These are phyloP conservation scores for Aurelia aurita DNA, from an alignment of 30 jellyfish, hydroid and myxozoan genomes.

Conservation along the genomic window DNA sequence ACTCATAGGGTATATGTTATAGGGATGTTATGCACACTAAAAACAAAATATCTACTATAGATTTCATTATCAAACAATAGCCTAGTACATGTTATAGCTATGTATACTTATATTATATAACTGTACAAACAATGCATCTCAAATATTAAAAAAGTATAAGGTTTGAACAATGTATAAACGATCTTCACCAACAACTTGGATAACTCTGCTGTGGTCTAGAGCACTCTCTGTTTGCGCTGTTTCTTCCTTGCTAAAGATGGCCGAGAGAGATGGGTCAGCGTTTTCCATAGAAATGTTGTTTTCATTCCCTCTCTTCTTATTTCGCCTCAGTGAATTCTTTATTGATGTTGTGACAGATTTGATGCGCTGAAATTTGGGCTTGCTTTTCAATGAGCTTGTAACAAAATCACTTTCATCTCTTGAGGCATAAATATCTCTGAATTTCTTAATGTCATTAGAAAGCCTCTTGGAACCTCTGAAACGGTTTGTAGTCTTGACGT, in stretches of 20 bases:
- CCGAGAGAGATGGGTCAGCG: not conserved
- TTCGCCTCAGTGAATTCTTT: slow-evolving; percentile 51
- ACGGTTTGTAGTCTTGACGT: slow-evolving; percentile 44
- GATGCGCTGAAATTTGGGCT: slow-evolving; percentile 42
- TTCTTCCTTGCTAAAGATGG: not conserved
- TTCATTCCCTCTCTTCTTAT: not conserved
- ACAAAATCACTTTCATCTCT: slow-evolving; percentile 67
- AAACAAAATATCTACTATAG: no score
- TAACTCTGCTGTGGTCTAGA: slow-evolving; percentile 44
- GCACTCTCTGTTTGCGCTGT: slow-evolving; percentile 4
- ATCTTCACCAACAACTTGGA: slow-evolving; percentile 16
- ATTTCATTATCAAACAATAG: no score
- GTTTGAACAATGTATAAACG: no score
- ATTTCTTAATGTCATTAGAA: slow-evolving; percentile 52
- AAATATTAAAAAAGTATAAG: no score
- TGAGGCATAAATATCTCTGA: slow-evolving; percentile 54
- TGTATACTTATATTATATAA: no score
- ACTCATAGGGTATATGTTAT: no score
- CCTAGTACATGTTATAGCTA: no score
- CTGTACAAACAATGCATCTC: no score
- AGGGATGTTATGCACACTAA: no score
- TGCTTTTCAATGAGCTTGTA: slow-evolving; percentile 10
- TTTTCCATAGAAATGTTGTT: no score
- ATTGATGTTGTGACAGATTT: slow-evolving; percentile 52
- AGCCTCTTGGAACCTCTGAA: slow-evolving; percentile 65